phyloP scores from a whole-genome alignment of 2,888 invertebrate genomes.

The Drosophila siamana region DNA sequence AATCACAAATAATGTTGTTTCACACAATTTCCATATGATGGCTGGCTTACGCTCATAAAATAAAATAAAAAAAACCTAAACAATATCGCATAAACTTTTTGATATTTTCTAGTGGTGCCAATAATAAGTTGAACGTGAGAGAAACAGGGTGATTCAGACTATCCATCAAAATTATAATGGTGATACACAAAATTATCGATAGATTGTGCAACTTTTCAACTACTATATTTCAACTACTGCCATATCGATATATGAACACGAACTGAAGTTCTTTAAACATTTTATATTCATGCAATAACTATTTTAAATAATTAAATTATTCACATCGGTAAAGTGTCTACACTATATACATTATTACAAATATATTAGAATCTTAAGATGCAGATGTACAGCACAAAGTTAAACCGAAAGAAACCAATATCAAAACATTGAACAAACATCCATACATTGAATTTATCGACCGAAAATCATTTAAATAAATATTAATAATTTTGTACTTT shows the following conservation, averaged over 20 bases:
- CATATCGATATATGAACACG: background rate
- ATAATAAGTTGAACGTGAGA: conserved; percentile 62
- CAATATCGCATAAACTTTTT: conserved; percentile 67
- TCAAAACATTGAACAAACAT: no score
- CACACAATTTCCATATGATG: conserved; percentile 38
- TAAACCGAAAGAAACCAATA: no score
- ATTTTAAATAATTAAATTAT: no score
- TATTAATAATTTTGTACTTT: no score
- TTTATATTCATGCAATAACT: no score
- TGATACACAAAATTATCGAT: conserved; percentile 37
- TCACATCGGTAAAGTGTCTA: no score
- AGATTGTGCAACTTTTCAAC: background rate
- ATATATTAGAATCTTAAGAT: no score
- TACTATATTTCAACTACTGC: background rate
- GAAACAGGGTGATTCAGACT: conserved; percentile 46
- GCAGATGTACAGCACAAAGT: no score
- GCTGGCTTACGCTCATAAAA: conserved; percentile 46
- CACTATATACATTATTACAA: no score
- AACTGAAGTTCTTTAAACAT: background rate
- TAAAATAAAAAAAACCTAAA: conserved; percentile 63
- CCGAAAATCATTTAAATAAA: no score
- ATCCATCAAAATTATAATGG: conserved; percentile 4
- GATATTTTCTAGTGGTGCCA: conserved; percentile 64
- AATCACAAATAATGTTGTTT: conserved; percentile 52
- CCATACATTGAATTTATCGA: no score